These are phyloP conservation scores for Sciurus carolinensis DNA, from an alignment of 2,797 vertebrate genomes.

Conservation along the genomic window DNA sequence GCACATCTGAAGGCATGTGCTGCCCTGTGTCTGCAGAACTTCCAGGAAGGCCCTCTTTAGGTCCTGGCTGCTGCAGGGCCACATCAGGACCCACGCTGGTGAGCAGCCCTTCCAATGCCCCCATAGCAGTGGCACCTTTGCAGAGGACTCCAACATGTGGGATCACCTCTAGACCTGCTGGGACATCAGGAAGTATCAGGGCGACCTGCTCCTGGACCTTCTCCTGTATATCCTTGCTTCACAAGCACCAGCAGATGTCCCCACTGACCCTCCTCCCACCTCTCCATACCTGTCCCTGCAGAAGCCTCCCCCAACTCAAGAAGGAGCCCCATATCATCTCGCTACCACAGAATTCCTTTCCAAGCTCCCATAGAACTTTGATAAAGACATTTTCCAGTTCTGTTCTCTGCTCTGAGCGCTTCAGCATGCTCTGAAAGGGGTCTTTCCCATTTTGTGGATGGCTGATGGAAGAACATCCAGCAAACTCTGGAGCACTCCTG, in stretches of 20 bases:
- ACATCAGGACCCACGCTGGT: conserved; percentile 96
- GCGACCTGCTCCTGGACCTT: conserved; percentile 95
- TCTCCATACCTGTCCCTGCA: neutral
- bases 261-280: neutral
- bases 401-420: neutral
- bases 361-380: neutral
- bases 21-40: conserved; percentile 95
- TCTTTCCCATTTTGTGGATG: neutral
- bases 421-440: neutral
- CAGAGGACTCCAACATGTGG: conserved; percentile 95
- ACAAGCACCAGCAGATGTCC: conserved; percentile 93
- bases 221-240: conserved; percentile 97
- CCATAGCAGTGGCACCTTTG: conserved; percentile 95
- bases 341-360: neutral
- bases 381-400: neutral
- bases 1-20: conserved; percentile 96
- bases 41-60: conserved; percentile 97
- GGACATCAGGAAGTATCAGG: conserved; percentile 97
- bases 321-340: neutral
- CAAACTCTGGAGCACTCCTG: neutral
- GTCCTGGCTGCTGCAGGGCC: conserved; percentile 96
- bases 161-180: conserved; percentile 97
- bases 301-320: neutral
- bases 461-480: neutral
- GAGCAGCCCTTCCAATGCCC: conserved; percentile 91